Evolutionary conservation across 1,140 invertebrate species (phyloP), one percentile per base, ranked within the genome.

Genomic region (Sycophila sp.): DNA sequence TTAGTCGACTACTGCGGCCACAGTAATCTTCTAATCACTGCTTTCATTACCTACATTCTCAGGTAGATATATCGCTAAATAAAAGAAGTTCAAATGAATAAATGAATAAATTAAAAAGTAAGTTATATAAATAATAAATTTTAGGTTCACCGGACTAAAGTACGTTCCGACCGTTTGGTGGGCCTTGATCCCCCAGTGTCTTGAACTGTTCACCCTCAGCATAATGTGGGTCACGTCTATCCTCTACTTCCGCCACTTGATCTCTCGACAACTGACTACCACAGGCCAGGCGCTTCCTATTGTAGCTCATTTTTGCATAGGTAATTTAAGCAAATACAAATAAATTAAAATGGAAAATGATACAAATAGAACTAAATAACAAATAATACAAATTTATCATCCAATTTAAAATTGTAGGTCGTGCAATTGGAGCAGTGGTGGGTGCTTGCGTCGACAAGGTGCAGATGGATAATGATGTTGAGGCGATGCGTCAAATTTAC

Each of bases 1-100:
- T 88, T 96, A 28, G 92, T 96, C 2, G 92, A 95, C 81, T 95
- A 93, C 81, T 91, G 93, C 58, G 94, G 94, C 3, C 92, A 95
- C 81, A 93, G 92, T 70, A 94, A 96, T 81, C 87, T 96, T 59
- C 89, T 95, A 69, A 94, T 95, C 73, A 87, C 90, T 42, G 93
- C 93, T 22, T 92, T 95, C 75, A 91, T 91, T 3, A 89, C 93
- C 74, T 95, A 94, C 81, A 93, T 94, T 45, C 83, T 94, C 32
- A 87, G 92, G 66, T 95, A 92, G 76, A 4, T 42, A 42, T 38
- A 38, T 45, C n/a, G n/a, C n/a, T n/a, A n/a, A n/a, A 36, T 36
- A 36, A 36, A 36, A 36, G 34, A 6, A 36, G 11, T 11, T 36
- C 5, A 36, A 6, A 36, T 36, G 11, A 6, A 36, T 36, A 11